A percentile compares a stretch with the other conserved stretches of the same genome.
Evolutionary conservation across 35 echinoderm and acorn worm genomes (phyloP).

Genomic region (Eucidaris tribuloides): DNA sequence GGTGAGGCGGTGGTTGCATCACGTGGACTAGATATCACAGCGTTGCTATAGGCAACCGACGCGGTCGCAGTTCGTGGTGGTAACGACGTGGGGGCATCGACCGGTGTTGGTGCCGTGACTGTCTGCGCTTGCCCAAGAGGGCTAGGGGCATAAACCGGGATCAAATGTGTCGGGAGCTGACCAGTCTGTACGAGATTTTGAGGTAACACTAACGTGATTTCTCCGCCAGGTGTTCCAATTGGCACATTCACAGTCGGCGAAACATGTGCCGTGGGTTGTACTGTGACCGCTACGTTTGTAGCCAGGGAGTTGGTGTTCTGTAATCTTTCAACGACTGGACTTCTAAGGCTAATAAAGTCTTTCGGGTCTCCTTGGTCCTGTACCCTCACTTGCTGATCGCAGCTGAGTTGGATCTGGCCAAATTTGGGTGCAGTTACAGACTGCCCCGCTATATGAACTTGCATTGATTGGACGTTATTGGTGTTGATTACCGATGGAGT

Average conservation of each 20-base stretch:
- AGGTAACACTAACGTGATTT: slow-evolving; percentile 60
- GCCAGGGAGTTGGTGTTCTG: not conserved
- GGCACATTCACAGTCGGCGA: not conserved
- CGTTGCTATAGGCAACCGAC: too few relatives aligned
- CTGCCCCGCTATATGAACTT: not conserved
- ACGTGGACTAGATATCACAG: too few relatives aligned
- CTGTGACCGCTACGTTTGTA: too few relatives aligned
- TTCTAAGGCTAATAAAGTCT: not conserved
- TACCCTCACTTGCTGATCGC: not conserved
- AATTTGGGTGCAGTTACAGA: not conserved
- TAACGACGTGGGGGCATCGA: too few relatives aligned
- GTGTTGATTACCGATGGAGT: not conserved
- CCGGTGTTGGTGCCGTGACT: too few relatives aligned
- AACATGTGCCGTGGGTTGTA: not conserved
- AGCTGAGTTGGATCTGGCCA: too few relatives aligned
- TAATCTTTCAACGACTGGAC: not conserved
- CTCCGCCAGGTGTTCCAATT: not conserved
- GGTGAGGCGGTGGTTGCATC: too few relatives aligned
- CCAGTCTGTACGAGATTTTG: slow-evolving; percentile 47
- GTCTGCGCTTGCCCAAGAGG: not conserved
- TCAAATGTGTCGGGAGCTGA: slow-evolving; percentile 75
- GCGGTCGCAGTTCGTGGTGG: too few relatives aligned
- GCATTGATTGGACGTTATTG: not conserved
- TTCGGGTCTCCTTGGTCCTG: not conserved
- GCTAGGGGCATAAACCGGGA: slow-evolving; percentile 62